Base-by-base conservation (phyloP, 1,140 invertebrate species). In the Spodoptera frugiperda region DNA sequence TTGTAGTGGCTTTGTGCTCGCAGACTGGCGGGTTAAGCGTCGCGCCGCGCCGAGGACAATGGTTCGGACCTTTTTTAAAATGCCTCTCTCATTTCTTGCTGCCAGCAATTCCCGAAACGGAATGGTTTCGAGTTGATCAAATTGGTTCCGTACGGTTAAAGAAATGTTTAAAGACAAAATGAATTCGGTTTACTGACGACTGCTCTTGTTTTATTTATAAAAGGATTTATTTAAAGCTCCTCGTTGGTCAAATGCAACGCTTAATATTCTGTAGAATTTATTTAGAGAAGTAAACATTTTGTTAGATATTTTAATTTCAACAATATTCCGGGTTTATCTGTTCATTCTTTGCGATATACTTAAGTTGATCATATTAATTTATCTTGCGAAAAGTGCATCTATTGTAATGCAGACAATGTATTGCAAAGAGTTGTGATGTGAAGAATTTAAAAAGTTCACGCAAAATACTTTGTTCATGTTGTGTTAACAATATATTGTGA, bases 1-100 rank as follows among this genome's bases (percentile, higher is more conserved):
- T 75, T 81, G 83, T 87, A 90, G 87, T 87, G 86, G 82, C 87
- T 89, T 89, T 89, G 84, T 87, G 81, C 82, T 76, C 79, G 76
- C 70, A 87, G 83, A 82, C 84, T 84, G 79, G 77, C 78, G 86
- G 87, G 87, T 90, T 89, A 90, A 90, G 87, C 87, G 87, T 78
- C 73, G 82, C 82, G 82, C 78, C 83, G 79, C 54, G 81, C 67
- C 72, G 57, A 79, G 82, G 82, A 90, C 87, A 89, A 89, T 88
- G 75, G 80, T 76, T 80, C 21, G 79, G 80, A 86, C 81, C 81
- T 80, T 90, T 89, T 87, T 86, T 82, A 85, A 89, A 87, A 84
- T 82, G 78, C 79, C 79, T 81, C 80, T 82, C 79, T 78, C 81
- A 84, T 84, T 84, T 81, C 78, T 81, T 77, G 44, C 73, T 77